Evolutionary conservation across 2,888 invertebrate genomes (phyloP), one percentile per base, ranked within the genome.

Genomic region (Sinodicranocentrus sp.): DNA sequence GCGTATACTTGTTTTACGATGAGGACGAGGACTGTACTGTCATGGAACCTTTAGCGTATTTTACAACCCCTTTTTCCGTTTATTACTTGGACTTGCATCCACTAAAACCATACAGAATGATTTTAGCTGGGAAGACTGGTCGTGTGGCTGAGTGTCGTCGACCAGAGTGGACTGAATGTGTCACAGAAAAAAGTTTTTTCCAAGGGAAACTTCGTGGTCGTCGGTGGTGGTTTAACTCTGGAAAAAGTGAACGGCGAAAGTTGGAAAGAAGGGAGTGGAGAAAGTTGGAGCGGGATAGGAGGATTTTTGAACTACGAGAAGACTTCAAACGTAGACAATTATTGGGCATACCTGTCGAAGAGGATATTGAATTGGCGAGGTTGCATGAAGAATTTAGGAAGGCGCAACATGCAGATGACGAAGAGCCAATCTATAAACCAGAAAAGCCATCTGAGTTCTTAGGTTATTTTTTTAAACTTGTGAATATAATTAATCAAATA

Each of bases 211-310:
- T 88, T 17, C 84, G 85, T 26, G 88, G 88, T 28, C 78, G 87
- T 2, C 57, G 87, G n/a, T 88, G 88, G 88, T 75, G 39, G 44
- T 88, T 86, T 73, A 90, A 90, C 10, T 93, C 94, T 0, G 92
- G 93, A 0, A 94, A 94, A 89, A 92, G 94, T 26, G 91, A 91
- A 72, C 93, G 94, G 82, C 90, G 92, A 1, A 90, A 93, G 70
- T 93, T 95, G 67, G 90, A 93, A n/a, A 92, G 93, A 85, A 91
- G 93, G 1, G 91, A 91, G 65, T 92, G 92, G 82, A 92, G 92
- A 26, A 92, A 93, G 87, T 87, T 92, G 88, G 90, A 91, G 87
- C 92, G 93, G 90, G 90, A 91, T 72, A 90, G 91, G 88, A 92
- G 94, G 90, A 39, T 92, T 77, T 92, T 93, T 89, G 91, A 91